A percentile compares a stretch with the other conserved stretches of the same genome.
Evolutionary conservation across 2,113 vertebrate genomes (phyloP).

Genomic region (Xenus cinereus): DNA sequence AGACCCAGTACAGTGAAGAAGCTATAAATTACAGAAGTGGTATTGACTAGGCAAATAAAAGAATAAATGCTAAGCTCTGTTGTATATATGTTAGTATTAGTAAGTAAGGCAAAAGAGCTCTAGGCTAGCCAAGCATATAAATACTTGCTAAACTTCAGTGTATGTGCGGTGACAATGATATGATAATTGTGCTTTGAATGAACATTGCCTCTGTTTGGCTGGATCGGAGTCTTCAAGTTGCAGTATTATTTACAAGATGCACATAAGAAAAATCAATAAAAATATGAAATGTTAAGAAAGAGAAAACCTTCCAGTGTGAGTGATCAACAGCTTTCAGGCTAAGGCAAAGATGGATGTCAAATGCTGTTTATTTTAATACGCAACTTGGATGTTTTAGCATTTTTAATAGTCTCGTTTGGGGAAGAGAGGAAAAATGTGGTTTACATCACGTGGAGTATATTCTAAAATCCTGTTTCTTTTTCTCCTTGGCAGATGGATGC

Average conservation of each 20-base stretch:
- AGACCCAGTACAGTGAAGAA: background rate
- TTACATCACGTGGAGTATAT: background rate
- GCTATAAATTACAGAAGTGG: background rate
- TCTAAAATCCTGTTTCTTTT: background rate
- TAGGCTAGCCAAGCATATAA: background rate
- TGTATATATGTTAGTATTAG: background rate
- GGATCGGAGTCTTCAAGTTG: background rate
- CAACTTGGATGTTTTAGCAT: background rate
- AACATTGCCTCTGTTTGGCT: background rate
- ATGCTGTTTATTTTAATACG: background rate
- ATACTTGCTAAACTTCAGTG: background rate
- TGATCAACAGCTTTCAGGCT: background rate
- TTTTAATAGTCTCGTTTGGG: background rate
- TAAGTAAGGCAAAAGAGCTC: background rate
- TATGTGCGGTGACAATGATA: background rate
- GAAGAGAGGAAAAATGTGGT: background rate
- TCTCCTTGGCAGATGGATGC: slow-evolving; percentile 83
- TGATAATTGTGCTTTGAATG: background rate
- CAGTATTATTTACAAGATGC: background rate
- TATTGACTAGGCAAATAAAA: background rate
- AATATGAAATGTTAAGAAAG: background rate
- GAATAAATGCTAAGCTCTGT: background rate
- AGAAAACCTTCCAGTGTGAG: background rate
- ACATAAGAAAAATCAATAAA: background rate
- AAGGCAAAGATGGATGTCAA: background rate